A percentile compares a stretch with the other conserved stretches of the same genome.
phyloP scores from a whole-genome alignment of 1,140 invertebrate genomes.

The Achroia grisella region DNA sequence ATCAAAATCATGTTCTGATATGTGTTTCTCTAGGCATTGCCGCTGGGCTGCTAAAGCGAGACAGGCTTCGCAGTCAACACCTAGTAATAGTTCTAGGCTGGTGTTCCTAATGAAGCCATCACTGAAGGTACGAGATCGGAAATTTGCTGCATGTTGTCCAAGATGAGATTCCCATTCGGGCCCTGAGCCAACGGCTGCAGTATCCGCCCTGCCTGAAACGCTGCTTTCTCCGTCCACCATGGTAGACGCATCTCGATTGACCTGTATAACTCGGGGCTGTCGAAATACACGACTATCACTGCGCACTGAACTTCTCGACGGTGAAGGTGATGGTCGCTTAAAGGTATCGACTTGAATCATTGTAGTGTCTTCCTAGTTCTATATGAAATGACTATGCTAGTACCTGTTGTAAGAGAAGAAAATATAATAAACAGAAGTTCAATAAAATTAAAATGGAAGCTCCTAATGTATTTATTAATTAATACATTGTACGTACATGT shows the following conservation, averaged over 20 bases:
- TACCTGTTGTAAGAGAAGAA: too few species aligned
- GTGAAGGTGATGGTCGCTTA: slow-evolving; percentile 57
- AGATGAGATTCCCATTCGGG: slow-evolving; percentile 42
- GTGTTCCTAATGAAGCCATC: slow-evolving; percentile 69
- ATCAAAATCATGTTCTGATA: slow-evolving; percentile 57
- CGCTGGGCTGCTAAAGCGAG: slow-evolving; percentile 50
- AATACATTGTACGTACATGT: too few species aligned
- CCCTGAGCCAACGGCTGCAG: slow-evolving; percentile 11
- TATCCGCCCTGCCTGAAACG: slow-evolving; percentile 15
- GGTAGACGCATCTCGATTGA: slow-evolving; percentile 68
- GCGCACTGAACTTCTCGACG: slow-evolving; percentile 58
- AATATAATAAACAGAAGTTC: too few species aligned
- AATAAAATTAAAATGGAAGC: too few species aligned
- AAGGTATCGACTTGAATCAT: slow-evolving; percentile 61
- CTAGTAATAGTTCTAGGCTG: slow-evolving; percentile 67
- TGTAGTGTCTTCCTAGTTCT: slow-evolving; percentile 6
- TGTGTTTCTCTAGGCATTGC: slow-evolving; percentile 50
- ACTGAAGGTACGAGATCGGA: slow-evolving; percentile 66
- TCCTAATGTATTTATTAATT: too few species aligned
- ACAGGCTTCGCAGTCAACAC: slow-evolving; percentile 68
- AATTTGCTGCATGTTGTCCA: slow-evolving; percentile 32
- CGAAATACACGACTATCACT: slow-evolving; percentile 55
- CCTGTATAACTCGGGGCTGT: slow-evolving; percentile 65
- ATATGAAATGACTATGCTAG: too few species aligned
- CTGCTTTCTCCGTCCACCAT: slow-evolving; percentile 62